These are phyloP conservation scores for Antheraea mylitta DNA, from an alignment of 1,140 invertebrate species.

Conservation along the genomic window DNA sequence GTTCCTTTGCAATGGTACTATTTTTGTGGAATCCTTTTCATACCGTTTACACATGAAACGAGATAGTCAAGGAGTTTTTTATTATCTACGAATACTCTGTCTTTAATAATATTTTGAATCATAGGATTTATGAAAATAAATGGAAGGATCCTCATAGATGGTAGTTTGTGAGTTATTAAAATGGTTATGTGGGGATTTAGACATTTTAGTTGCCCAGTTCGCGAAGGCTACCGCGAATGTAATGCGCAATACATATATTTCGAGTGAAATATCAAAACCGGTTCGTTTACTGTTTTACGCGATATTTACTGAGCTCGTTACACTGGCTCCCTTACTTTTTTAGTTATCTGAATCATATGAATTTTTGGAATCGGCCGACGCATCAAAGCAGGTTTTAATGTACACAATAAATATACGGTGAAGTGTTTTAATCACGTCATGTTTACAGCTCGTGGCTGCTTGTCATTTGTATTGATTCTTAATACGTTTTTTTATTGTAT, in stretches of 20 bases:
- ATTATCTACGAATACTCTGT: no score
- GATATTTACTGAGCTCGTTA: background rate
- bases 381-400: background rate
- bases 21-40: no score
- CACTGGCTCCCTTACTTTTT: background rate
- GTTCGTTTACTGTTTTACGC: background rate
- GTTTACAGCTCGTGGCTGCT: background rate
- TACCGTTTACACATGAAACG: no score
- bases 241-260: background rate
- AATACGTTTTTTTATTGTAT: background rate
- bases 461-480: background rate
- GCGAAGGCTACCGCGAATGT: background rate
- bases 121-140: no score
- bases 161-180: no score
- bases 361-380: background rate
- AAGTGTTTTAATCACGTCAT: background rate
- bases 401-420: background rate
- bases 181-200: no score
- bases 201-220: no score
- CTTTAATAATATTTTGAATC: no score
- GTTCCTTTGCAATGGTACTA: no score
- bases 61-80: no score
- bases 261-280: background rate
- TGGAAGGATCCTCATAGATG: no score
- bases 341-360: background rate